Evolutionary conservation across 1,140 invertebrate species (phyloP).

Genomic region (Drosophila parvula): DNA sequence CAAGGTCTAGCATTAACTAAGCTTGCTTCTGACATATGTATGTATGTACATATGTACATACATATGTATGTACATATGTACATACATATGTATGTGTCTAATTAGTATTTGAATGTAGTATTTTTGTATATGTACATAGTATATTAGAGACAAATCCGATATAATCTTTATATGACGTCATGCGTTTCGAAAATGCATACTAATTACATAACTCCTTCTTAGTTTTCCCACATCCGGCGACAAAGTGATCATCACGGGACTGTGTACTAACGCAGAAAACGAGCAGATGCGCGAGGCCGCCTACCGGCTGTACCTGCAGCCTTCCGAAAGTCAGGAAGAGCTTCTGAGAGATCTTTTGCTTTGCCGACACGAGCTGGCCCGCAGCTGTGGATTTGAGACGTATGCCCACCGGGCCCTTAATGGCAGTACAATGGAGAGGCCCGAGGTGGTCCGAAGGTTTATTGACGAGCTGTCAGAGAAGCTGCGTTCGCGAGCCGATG

Average conservation of each 20-base stretch:
- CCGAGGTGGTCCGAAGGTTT: slow-evolving; percentile 92
- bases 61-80: too few relatives aligned
- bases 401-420: slow-evolving; percentile 95
- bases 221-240: slow-evolving; percentile 91
- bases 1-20: too few relatives aligned
- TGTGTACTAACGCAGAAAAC: slow-evolving; percentile 93
- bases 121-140: background rate
- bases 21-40: too few relatives aligned
- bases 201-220: slow-evolving; percentile 26
- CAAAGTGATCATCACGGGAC: slow-evolving; percentile 89
- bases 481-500: slow-evolving; percentile 87
- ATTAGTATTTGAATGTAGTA: background rate
- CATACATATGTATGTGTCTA: too few relatives aligned
- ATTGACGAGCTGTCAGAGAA: slow-evolving; percentile 90
- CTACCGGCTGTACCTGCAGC: slow-evolving; percentile 93
- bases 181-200: background rate
- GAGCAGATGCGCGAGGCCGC: slow-evolving; percentile 93
- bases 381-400: slow-evolving; percentile 93
- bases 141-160: background rate
- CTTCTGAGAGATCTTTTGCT: slow-evolving; percentile 90
- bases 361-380: slow-evolving; percentile 90
- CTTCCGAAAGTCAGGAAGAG: slow-evolving; percentile 90
- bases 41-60: too few relatives aligned
- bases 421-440: slow-evolving; percentile 93
- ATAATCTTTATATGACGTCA: background rate